Base-by-base conservation (phyloP, 2,113 vertebrate species). In the Zosterops lateralis region DNA sequence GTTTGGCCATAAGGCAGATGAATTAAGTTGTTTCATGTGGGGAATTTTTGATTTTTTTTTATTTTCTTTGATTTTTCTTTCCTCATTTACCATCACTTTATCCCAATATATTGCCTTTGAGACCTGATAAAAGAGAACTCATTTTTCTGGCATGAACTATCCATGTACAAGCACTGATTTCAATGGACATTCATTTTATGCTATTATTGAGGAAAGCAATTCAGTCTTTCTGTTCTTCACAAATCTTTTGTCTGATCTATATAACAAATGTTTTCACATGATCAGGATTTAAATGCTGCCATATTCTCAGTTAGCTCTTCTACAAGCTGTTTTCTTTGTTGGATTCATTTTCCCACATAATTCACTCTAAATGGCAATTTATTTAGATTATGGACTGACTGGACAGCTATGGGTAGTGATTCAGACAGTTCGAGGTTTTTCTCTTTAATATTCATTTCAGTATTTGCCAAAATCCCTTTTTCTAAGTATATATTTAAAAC, bases 31-130 rank as follows among this genome's bases (percentile, higher is more conserved):
- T 31, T 85, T 93, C 4, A 51, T 32, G 4, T 32, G 9, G 6
- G 3, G 3, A 1, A 14, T 36, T 78, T 32, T 68, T 25, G n/a
- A 21, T 2, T 0, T 0, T 7, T 7, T 58, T 57, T 53, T 22
- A 32, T 14, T 5, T 75, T 22, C 22, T 64, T 29, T 32, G 8
- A 4, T 42, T 36, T 44, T 20, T 22, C 42, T 71, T 90, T 38
- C 17, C 34, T 71, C 24, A 31, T 78, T 86, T 93, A 4, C n/a
- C 17, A 42, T 54, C 38, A 58, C 7, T 73, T 88, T 73, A 64
- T 64, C 19, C 8, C 21, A 71, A 36, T 7, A 10, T 29, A 51
- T 7, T 2, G 2, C 5, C 17, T 92, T 86, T 89, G 73, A 75
- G n/a, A 56, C 6, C 3, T 15, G 21, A 74, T 40, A 71, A 58